Conservation (phyloP, 2,797 vertebrate species). For the Halcyon chelicuti region DNA sequence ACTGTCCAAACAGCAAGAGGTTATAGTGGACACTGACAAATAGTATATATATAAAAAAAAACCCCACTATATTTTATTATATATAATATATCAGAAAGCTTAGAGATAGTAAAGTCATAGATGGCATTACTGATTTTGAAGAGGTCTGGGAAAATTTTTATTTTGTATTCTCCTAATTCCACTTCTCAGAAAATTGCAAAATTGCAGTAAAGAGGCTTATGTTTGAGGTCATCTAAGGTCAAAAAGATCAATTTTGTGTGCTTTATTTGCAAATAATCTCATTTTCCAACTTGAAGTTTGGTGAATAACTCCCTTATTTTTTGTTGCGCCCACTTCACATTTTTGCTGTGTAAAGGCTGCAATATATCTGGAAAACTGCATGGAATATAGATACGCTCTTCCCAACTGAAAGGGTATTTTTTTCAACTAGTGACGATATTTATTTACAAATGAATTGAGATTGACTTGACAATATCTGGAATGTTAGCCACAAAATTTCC, state of each 20-base stretch:
- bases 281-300: neutral
- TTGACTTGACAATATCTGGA: neutral
- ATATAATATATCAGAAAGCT: no score
- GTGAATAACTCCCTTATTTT: neutral
- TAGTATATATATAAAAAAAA: neutral
- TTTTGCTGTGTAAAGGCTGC: neutral
- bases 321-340: neutral
- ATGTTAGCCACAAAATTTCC: neutral
- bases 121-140: neutral
- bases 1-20: neutral
- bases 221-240: neutral
- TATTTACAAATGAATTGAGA: neutral
- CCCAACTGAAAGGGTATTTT: neutral
- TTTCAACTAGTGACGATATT: neutral
- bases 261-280: neutral
- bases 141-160: neutral
- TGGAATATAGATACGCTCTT: neutral
- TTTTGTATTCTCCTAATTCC: neutral
- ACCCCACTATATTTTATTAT: no score
- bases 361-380: neutral
- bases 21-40: neutral
- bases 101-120: neutral
- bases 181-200: neutral
- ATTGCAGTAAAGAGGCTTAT: neutral
- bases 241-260: neutral